Conservation (phyloP, 1,140 invertebrate species). For the Drosophila santomea region DNA sequence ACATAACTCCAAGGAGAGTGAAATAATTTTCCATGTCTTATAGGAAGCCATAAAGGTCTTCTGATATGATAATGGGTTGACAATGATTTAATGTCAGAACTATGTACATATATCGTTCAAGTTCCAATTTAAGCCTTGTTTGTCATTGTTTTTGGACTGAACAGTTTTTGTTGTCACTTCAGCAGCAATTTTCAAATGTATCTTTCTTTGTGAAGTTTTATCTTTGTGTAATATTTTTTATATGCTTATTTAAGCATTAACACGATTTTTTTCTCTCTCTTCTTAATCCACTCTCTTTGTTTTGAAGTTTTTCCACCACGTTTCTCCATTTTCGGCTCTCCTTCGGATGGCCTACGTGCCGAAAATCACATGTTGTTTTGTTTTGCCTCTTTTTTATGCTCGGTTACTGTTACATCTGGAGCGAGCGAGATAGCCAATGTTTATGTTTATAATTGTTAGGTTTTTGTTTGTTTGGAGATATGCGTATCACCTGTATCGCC, state of each 20-base stretch:
- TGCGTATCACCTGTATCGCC: slow-evolving; percentile 16
- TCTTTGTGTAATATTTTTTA: slow-evolving; percentile 11
- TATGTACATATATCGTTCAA: not conserved
- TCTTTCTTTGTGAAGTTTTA: not conserved
- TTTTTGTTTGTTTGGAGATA: slow-evolving; percentile 4
- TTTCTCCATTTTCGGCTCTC: slow-evolving; percentile 35
- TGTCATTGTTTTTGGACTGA: no score
- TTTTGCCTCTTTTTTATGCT: slow-evolving; percentile 37
- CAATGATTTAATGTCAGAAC: slow-evolving; percentile 12
- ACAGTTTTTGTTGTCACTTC: no score
- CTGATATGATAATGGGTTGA: slow-evolving; percentile 14
- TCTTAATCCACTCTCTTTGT: slow-evolving; percentile 23
- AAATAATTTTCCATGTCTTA: slow-evolving; percentile 1
- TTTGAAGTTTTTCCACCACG: slow-evolving; percentile 38
- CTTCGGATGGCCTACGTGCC: slow-evolving; percentile 71
- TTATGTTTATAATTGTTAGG: slow-evolving; percentile 14
- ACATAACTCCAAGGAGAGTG: not conserved
- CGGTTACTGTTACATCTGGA: slow-evolving; percentile 51
- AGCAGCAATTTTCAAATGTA: not conserved
- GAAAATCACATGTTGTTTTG: slow-evolving; percentile 81
- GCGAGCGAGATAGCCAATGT: slow-evolving; percentile 30
- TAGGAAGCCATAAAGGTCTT: not conserved
- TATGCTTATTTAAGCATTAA: not conserved
- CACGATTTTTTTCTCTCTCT: slow-evolving; percentile 7
- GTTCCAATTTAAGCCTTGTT: not conserved